A percentile compares a stretch with the other conserved stretches of the same genome.
phyloP scores from a whole-genome alignment of 2,797 vertebrate genomes.

The Malurus leucopterus region DNA sequence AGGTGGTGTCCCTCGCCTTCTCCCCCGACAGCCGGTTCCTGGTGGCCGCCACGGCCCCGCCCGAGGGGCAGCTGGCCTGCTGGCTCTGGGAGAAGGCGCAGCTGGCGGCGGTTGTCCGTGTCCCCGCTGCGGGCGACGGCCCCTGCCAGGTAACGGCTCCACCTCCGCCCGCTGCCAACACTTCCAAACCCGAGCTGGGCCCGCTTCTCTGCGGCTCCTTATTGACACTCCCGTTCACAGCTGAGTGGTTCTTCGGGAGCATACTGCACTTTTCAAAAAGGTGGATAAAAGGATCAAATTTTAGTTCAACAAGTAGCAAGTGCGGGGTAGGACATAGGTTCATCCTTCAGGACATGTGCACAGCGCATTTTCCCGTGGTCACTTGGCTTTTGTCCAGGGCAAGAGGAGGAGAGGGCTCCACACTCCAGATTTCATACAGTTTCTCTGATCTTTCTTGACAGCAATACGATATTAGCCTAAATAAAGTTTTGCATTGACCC shows the following conservation, averaged over 20 bases:
- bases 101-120: constrained; percentile 77
- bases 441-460: background rate
- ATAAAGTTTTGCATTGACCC: background rate
- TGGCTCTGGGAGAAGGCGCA: constrained; percentile 94
- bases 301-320: background rate
- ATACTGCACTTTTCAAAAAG: fast-evolving
- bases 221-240: fast-evolving
- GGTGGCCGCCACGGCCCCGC: constrained; percentile 78
- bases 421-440: background rate
- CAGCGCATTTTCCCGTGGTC: fast-evolving
- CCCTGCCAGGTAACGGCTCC: constrained; percentile 79
- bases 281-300: background rate
- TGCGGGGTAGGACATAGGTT: fast-evolving
- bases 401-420: background rate
- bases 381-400: background rate
- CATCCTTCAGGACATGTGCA: background rate
- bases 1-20: constrained; percentile 84
- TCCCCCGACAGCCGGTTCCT: constrained; percentile 89
- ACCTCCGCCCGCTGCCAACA: fast-evolving
- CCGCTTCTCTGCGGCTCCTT: fast-evolving
- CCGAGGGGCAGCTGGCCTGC: constrained; percentile 79
- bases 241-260: background rate
- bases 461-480: background rate
- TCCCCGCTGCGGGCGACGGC: constrained; percentile 61
- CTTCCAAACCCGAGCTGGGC: background rate